Evolutionary conservation across 2,113 vertebrate species (phyloP).

Genomic region (Heliornis fulica): DNA sequence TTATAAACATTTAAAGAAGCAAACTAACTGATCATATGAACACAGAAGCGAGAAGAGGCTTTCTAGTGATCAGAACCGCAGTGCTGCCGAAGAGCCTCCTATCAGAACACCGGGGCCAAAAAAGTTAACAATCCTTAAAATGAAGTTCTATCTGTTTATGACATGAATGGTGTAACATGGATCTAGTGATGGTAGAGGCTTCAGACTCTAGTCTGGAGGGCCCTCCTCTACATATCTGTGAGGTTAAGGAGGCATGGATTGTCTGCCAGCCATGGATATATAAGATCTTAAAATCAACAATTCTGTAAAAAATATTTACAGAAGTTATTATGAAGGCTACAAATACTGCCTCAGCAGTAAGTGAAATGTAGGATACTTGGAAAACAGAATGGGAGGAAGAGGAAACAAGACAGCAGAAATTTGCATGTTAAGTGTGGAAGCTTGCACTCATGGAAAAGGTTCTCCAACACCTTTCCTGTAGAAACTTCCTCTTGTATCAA

Average conservation of each 20-base stretch:
- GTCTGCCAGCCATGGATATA: neutral
- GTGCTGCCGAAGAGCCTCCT: neutral
- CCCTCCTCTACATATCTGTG: neutral
- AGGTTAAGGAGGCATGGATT: neutral
- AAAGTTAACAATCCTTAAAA: neutral
- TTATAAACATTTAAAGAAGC: neutral
- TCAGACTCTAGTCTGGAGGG: neutral
- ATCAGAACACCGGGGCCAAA: neutral
- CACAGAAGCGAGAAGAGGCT: neutral
- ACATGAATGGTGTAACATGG: neutral
- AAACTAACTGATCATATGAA: accelerated
- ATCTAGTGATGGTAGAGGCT: neutral
- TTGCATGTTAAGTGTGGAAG: neutral
- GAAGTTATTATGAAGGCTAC: neutral
- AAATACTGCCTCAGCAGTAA: neutral
- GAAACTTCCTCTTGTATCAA: neutral
- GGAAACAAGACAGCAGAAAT: neutral
- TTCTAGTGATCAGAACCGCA: neutral
- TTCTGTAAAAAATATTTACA: neutral
- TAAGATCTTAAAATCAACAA: neutral
- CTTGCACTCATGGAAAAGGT: neutral
- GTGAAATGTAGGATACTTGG: neutral
- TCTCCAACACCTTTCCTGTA: neutral
- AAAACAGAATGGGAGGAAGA: neutral
- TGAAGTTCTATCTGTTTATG: neutral